These are phyloP conservation scores for Eonycteris spelaea DNA, from an alignment of 2,113 vertebrate species.

Conservation along the genomic window DNA sequence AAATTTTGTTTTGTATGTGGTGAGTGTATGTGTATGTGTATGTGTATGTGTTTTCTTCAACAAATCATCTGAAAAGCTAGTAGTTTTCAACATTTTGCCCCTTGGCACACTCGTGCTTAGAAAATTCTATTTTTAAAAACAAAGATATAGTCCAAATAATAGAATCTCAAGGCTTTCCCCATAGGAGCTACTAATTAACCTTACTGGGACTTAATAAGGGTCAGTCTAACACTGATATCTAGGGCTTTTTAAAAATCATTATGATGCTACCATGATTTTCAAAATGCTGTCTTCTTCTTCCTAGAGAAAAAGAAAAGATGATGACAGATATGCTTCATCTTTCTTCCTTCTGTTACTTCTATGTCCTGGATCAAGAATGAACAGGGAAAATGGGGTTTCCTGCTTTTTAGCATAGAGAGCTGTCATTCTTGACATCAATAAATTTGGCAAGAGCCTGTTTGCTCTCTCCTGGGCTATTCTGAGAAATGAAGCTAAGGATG, in stretches of 20 bases:
- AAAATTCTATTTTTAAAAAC: not conserved
- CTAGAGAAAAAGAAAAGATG: not conserved
- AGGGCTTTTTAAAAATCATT: not conserved
- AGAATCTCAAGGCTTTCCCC: not conserved
- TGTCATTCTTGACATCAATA: slow-evolving; percentile 15
- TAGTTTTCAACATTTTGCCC: not conserved
- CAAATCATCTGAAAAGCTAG: not conserved
- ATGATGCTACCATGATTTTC: not conserved
- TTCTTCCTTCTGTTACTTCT: not conserved
- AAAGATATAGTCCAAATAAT: not conserved
- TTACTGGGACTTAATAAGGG: slow-evolving; percentile 11
- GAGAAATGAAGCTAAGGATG: slow-evolving; percentile 26
- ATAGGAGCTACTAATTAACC: not conserved
- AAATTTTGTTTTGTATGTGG: not conserved
- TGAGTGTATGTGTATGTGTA: fast-evolving
- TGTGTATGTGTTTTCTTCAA: not conserved
- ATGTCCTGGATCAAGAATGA: not conserved
- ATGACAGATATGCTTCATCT: not conserved
- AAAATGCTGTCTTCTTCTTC: not conserved
- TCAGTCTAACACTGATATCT: not conserved
- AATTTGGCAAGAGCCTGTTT: slow-evolving; percentile 24
- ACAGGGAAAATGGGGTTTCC: not conserved
- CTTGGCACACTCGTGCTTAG: not conserved
- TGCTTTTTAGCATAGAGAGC: slow-evolving; percentile 12
- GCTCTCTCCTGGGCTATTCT: slow-evolving; percentile 51